Evolutionary conservation across 2,888 invertebrate genomes (phyloP).

Genomic region (Syrista parreyssii): DNA sequence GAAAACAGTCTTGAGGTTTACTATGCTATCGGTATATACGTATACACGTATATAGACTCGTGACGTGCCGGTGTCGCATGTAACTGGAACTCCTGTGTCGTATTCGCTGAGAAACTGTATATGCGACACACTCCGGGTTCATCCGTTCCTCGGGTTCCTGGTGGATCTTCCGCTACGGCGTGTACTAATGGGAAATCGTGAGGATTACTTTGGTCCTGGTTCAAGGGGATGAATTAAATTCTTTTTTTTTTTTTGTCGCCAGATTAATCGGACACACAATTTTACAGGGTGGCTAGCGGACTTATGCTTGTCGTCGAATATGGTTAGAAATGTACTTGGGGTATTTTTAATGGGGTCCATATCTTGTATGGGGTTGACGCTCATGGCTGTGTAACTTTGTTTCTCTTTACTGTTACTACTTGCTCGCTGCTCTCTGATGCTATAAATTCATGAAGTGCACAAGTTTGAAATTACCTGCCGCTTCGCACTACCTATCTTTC

Average conservation of each 20-base stretch:
- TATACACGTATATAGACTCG: too few species aligned
- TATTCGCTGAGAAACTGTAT: slow-evolving; percentile 56
- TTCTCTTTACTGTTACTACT: slow-evolving; percentile 17
- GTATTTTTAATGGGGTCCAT: slow-evolving; percentile 22
- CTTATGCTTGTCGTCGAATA: too few species aligned
- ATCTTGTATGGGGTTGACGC: slow-evolving; percentile 6
- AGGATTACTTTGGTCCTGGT: too few species aligned
- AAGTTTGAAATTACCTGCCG: slow-evolving; percentile 54
- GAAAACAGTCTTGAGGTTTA: too few species aligned
- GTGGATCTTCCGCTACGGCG: too few species aligned
- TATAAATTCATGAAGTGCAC: slow-evolving; percentile 65
- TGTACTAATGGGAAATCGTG: too few species aligned
- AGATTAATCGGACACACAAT: too few species aligned
- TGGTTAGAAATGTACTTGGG: too few species aligned
- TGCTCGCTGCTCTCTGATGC: slow-evolving; percentile 46
- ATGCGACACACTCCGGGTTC: slow-evolving; percentile 26
- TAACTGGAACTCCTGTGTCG: slow-evolving; percentile 53
- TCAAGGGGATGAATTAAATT: too few species aligned
- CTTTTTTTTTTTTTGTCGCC: too few species aligned
- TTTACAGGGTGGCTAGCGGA: too few species aligned
- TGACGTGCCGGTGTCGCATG: slow-evolving; percentile 38
- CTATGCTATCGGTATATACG: not conserved
- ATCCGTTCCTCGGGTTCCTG: too few species aligned
- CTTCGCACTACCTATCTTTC: slow-evolving; percentile 10
- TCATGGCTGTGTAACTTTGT: slow-evolving; percentile 11